phyloP scores from a whole-genome alignment of 2,113 vertebrate species.

The Oncorhynchus keta region DNA sequence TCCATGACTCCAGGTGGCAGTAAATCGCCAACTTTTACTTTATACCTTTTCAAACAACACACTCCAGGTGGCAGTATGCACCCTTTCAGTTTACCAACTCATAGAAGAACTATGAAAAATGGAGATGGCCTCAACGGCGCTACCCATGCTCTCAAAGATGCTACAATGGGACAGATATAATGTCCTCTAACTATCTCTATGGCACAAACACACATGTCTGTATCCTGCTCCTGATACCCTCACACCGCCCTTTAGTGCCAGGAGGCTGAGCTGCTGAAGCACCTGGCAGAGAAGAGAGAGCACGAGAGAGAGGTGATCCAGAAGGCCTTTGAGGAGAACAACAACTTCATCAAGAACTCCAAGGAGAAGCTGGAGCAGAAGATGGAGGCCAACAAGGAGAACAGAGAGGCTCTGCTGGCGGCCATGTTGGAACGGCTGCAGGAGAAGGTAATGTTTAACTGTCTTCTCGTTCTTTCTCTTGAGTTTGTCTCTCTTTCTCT shows the following conservation, averaged over 20 bases:
- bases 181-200: too few relatives aligned
- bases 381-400: conserved; percentile 98
- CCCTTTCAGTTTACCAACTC: too few relatives aligned
- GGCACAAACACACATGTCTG: too few relatives aligned
- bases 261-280: conserved; percentile 94
- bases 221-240: background rate
- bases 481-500: too few relatives aligned
- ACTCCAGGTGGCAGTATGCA: too few relatives aligned
- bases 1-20: too few relatives aligned
- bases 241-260: conserved; percentile 77
- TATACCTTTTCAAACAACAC: background rate
- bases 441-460: conserved; percentile 83
- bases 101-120: too few relatives aligned
- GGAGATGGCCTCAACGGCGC: too few relatives aligned
- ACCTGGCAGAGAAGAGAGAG: conserved; percentile 92
- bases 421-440: conserved; percentile 96
- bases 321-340: conserved; percentile 96
- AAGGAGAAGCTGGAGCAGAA: conserved; percentile 93
- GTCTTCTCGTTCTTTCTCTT: background rate
- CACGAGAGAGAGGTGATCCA: conserved; percentile 94
- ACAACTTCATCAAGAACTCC: conserved; percentile 96
- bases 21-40: too few relatives aligned
- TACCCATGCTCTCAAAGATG: too few relatives aligned
- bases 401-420: conserved; percentile 90
- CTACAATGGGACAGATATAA: too few relatives aligned